Conservation (phyloP, 2,888 invertebrate genomes). For the Chymomyza caudatula region DNA sequence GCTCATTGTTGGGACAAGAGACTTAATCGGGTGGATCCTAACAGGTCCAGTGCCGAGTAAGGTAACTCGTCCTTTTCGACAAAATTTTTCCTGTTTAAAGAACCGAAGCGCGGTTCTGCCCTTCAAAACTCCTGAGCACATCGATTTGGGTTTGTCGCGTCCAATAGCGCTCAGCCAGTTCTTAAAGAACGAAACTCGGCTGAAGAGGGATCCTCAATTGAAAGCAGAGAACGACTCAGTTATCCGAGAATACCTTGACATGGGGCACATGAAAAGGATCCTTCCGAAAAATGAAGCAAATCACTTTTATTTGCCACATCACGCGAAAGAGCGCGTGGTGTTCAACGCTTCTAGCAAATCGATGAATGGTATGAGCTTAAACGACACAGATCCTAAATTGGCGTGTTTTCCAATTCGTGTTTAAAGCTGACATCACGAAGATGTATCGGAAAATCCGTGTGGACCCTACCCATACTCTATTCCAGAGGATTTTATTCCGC, state of each 20-base stretch:
- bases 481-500: neutral
- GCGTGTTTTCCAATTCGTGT: neutral
- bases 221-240: conserved; percentile 1
- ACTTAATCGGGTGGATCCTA: too few species aligned
- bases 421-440: conserved; percentile 5
- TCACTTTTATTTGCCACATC: conserved; percentile 5
- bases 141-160: conserved; percentile 1
- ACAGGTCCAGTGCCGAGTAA: too few species aligned
- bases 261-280: conserved; percentile 9
- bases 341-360: conserved; percentile 3
- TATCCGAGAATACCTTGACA: conserved; percentile 8
- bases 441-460: conserved; percentile 4
- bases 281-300: neutral
- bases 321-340: conserved; percentile 6
- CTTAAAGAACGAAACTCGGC: neutral
- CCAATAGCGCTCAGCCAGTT: neutral
- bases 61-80: too few species aligned
- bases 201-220: too few species aligned
- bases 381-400: conserved; percentile 9
- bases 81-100: too few species aligned
- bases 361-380: neutral
- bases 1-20: too few species aligned
- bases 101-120: too few species aligned
- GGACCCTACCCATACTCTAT: neutral
- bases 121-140: too few species aligned